Evolutionary conservation across 1,140 invertebrate genomes (phyloP).

Genomic region (Calliphora vicina): DNA sequence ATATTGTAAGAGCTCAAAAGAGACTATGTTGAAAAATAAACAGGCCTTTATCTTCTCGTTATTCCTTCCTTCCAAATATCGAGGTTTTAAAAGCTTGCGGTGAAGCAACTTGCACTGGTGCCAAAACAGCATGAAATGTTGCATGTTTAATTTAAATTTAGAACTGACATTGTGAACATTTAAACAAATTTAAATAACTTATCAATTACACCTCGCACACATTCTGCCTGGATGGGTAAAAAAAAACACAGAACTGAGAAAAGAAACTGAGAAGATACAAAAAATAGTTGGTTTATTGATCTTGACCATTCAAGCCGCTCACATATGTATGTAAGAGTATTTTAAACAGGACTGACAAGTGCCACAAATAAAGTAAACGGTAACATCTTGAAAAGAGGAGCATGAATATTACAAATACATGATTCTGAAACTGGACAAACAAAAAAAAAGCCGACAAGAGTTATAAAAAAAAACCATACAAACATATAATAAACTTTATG

Average conservation of each 20-base stretch:
- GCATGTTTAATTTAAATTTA: too few species aligned
- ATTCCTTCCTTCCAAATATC: too few species aligned
- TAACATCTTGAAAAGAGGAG: conserved; percentile 19
- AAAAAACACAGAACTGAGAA: not conserved
- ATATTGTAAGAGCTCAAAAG: too few species aligned
- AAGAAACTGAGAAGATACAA: not conserved
- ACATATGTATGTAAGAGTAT: not conserved
- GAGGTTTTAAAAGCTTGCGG: too few species aligned
- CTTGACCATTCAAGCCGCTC: not conserved
- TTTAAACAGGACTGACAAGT: conserved; percentile 33
- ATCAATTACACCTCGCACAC: not conserved
- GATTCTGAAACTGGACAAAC: not conserved
- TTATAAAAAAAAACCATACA: too few species aligned
- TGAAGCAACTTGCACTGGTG: too few species aligned
- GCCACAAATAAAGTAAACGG: conserved; percentile 21
- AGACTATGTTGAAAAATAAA: too few species aligned
- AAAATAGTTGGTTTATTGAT: not conserved
- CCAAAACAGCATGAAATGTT: too few species aligned
- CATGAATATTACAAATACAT: not conserved
- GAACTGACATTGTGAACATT: too few species aligned
- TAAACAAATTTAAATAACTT: not conserved
- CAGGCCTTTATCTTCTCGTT: too few species aligned
- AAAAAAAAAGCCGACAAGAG: not conserved
- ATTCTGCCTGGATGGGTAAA: not conserved
- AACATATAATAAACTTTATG: too few species aligned